Evolutionary conservation across 2,113 vertebrate genomes (phyloP), one percentile per base, ranked within the genome.

Genomic region (Solea senegalensis): DNA sequence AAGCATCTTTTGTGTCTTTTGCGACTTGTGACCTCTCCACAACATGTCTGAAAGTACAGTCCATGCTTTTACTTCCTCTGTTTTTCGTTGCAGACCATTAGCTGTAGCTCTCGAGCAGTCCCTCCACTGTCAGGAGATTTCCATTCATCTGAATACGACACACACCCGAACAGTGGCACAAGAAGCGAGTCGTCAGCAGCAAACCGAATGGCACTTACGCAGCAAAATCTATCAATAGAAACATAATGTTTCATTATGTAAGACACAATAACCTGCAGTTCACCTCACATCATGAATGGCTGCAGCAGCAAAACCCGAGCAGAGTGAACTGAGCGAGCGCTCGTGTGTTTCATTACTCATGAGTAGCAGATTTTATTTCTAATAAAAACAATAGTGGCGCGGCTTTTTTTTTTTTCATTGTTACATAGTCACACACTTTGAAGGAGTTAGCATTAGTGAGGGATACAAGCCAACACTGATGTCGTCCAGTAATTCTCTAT

Each of bases 221-320:
- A 56, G 54, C 54, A 56, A 40, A 56, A 56, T 13, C 13, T 39
- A 40, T 56, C 54, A 39, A 56, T 56, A 56, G 54, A 39, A 8
- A 1, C 13, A 1, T 10, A 14, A 54, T 3, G 12, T 53, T 55
- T 28, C 28, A 55, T 56, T 14, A 56, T 40, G 9, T 39, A 15
- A 34, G 12, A 56, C 27, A 34, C 27, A 28, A 14, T 55, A 3
- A 40, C 13, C 28, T 40, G 7, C 27, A 27, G 26, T 54, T 54
- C 52, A 27, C 52, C 27, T 10, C 52, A 52, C n/a, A 26, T 10
- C n/a, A 34, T 34, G 34, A 34, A 26, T 21, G 50, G 48, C 15
- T 52, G n/a, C 21, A 27, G 53, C 53, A 13, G 26, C 52, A 28
- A 26, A 26, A 28, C 26, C 52, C 11, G 49, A 3, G n/a, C 3